Evolutionary conservation across 2,888 invertebrate species (phyloP), one percentile per base, ranked within the genome.

Genomic region (Yponomeuta sedellus): DNA sequence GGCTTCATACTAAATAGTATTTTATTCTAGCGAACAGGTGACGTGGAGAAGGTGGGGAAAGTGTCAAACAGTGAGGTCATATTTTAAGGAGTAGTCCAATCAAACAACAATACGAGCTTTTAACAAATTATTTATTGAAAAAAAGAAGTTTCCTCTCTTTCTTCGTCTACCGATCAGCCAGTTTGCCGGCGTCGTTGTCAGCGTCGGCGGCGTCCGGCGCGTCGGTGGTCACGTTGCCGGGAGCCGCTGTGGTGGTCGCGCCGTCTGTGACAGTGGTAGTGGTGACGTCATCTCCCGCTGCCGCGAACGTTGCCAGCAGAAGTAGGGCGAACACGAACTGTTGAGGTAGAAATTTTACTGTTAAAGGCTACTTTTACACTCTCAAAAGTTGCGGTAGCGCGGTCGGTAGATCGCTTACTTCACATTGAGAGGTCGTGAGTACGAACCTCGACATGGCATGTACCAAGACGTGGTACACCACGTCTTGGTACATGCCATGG

Each of bases 271-370:
- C 62, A 22, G 68, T 61, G 11, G 69, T 66, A 58, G 67, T 65
- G n/a, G 68, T 61, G 5, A 64, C 58, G 16, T 68, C 67, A 40
- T 70, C 71, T 28, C 64, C 71, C 2, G 66, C 68, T 3, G 68
- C 68, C 10, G 68, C 71, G 67, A 68, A 34, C 28, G 68, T 61
- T 3, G 66, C 70, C 66, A 73, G 65, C 58, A 72, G 64, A 59
- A 71, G 56, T 3, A 72, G 22, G 34, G 69, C 65, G 56, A 70
- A 66, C 1, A 73, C 25, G 8, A 71, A 34, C 72, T 71, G 70
- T n/a, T 20, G 64, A 56, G 44, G 44, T 3, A 64, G 6, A 22
- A 34, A 8, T 10, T 34, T 34, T 25, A 25, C 25, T 25, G 44
- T 16, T 12, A 52, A 16, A 16, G 44, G 44, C 3, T 12, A 5